phyloP scores from a whole-genome alignment of 2,797 vertebrate species.

The Mus spretus region DNA sequence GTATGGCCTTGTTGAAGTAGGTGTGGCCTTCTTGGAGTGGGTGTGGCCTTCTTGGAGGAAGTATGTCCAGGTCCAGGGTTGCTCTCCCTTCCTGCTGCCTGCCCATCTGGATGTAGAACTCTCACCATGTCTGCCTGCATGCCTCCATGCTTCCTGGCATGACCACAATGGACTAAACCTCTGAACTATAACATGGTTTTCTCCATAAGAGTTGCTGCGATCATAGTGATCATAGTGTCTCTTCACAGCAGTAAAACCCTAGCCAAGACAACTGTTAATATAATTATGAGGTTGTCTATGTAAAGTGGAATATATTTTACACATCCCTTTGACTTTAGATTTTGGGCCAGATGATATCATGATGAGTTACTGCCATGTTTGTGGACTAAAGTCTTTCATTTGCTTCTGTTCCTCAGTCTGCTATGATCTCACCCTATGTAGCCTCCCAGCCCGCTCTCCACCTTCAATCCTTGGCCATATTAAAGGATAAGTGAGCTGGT shows the following conservation, averaged over 20 bases:
- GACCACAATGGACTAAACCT: no score
- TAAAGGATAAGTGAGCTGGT: not conserved
- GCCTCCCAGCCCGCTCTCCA: not conserved
- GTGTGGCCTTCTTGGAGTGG: no score
- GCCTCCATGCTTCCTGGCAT: not conserved
- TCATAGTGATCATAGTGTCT: no score
- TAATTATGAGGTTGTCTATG: not conserved
- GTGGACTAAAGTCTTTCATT: not conserved
- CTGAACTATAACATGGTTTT: no score
- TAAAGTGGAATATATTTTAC: conserved; percentile 31
- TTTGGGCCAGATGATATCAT: conserved; percentile 27
- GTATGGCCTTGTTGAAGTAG: no score
- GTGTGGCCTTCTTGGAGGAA: not conserved
- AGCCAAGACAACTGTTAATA: not conserved
- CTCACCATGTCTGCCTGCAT: not conserved
- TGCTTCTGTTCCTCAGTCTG: not conserved
- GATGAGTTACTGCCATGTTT: not conserved
- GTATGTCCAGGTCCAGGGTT: not conserved
- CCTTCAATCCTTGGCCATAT: not conserved
- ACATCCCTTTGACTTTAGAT: not conserved
- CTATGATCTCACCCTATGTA: not conserved
- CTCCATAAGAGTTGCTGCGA: no score
- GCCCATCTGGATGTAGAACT: not conserved
- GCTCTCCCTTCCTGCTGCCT: not conserved
- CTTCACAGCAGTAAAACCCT: not conserved